Evolutionary conservation across 2,113 vertebrate species (phyloP).

Genomic region (Xiphophorus hellerii): DNA sequence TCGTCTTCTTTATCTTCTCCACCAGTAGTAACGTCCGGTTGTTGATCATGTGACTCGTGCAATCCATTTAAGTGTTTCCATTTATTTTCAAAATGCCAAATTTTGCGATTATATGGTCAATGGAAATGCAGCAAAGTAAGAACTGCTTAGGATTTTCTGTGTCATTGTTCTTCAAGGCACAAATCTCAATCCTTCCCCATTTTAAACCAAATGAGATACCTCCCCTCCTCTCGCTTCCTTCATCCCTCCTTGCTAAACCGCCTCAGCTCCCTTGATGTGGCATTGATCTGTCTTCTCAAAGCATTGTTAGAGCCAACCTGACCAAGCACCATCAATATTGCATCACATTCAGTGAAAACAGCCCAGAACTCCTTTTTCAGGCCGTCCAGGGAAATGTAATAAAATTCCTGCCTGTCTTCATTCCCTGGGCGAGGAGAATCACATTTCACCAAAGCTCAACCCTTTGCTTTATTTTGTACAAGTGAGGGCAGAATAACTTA

Average conservation of each 20-base stretch:
- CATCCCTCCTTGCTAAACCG: constrained; percentile 30
- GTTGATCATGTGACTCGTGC: too few species aligned
- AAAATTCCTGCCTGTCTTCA: constrained; percentile 49
- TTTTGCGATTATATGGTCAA: too few species aligned
- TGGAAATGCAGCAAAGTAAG: too few species aligned
- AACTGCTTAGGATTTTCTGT: too few species aligned
- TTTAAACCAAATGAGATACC: constrained; percentile 24
- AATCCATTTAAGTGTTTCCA: too few species aligned
- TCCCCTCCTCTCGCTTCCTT: constrained; percentile 21
- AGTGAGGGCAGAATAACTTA: constrained; percentile 11
- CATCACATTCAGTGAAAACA: constrained; percentile 69
- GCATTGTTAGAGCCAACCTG: constrained; percentile 52
- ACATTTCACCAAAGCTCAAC: constrained; percentile 19
- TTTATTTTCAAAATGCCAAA: too few species aligned
- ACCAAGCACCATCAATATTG: constrained; percentile 68
- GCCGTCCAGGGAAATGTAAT: constrained; percentile 40
- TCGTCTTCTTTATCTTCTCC: too few species aligned
- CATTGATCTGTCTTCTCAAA: constrained; percentile 72
- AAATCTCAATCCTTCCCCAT: constrained; percentile 4
- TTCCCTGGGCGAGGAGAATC: constrained; percentile 22
- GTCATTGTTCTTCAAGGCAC: too few species aligned
- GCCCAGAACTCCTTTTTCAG: constrained; percentile 52
- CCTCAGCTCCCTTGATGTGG: constrained; percentile 52
- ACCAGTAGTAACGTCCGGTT: too few species aligned
- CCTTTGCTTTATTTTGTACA: constrained; percentile 11